Evolutionary conservation across 2,888 invertebrate genomes (phyloP), one percentile per base, ranked within the genome.

Genomic region (Pheosia tremula): DNA sequence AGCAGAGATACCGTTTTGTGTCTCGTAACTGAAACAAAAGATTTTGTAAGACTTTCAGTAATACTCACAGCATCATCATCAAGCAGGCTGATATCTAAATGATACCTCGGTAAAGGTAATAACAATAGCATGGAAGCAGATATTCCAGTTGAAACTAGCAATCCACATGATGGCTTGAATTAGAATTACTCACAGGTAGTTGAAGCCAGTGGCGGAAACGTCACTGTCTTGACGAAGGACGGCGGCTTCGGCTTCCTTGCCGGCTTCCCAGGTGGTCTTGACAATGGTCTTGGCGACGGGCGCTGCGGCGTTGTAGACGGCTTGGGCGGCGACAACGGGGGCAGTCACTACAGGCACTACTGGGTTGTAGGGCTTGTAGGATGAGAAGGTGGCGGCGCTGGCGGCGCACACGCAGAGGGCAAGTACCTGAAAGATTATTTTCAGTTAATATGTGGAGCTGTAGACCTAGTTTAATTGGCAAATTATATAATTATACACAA

Each of bases 1-100:
- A 55, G 91, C 94, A 9, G 85, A 82, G 68, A 95, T 95, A 6
- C 95, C 95, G 73, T 95, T 95, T 63, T 87, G 90, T 39, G 95
- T 94, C 77, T 95, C 94, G 78, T 89, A 95, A 56, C 95, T 95
- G 76, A 54, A 85, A 84, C 47, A 47, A n/a, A 47, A 47, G 47
- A n/a, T 47, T 47, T 9, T 4, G 4, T 47, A 0, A 47, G 8
- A 41, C 2, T 41, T 41, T 41, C 41, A 41, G 24, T 24, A 24
- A 24, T 24, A 0, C 24, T 24, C 2, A 24, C 24, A 24, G 24
- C 24, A 24, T 0, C 24, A 24, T 24, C 24, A 24, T 24, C 24
- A 24, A 24, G 24, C 24, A 24, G 24, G 24, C 24, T 24, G 24
- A 24, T 24, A 24, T 24, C 24, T 24, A 24, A 24, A 24, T 2